Base-by-base conservation (phyloP, 2,113 vertebrate species). In the Strix aluco region DNA sequence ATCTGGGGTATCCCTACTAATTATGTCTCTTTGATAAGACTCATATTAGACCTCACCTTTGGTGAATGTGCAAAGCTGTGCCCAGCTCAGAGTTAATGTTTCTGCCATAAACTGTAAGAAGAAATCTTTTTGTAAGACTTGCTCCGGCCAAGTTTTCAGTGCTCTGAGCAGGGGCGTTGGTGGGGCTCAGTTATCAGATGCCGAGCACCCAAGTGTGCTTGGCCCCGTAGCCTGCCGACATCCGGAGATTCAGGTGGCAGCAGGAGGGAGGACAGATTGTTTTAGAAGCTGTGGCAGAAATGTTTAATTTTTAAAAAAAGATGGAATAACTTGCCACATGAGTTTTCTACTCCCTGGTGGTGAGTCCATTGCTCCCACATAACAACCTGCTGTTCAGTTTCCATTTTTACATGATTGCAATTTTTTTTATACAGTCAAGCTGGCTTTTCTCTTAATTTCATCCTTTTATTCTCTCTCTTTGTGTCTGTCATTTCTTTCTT, bases 101-200 rank as follows among this genome's bases (percentile, higher is more conserved):
- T 74, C 81, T 88, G 78, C 65, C 61, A 46, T 34, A 73, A 70
- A 21, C 7, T 2, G 3, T 30, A 49, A 55, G 36, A 55, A 34
- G 59, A 46, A 72, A 49, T 42, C 34, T 58, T 44, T 25, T 40
- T 55, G 32, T 44, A 40, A 34, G 55, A 19, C 20, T 66, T 2
- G 5, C 42, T 57, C 34, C 0, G 0, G 36, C 15, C 52, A 15
- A 11, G 17, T 17, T n/a, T 9, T 38, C 51, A 5, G 14, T 22
- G 81, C 51, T 32, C 9, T 8, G 9, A 10, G n/a, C 1, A 0
- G 15, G 25, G 32, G 4, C 10, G 7, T 36, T 2, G 12, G 20
- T 4, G 46, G 11, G 19, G 63, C 13, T 52, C 25, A 2, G 21
- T 6, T 12, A 3, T 5, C 3, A 21, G 46, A 10, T 4, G 10